phyloP scores from a whole-genome alignment of 2,888 invertebrate genomes.

The Nomada flava region DNA sequence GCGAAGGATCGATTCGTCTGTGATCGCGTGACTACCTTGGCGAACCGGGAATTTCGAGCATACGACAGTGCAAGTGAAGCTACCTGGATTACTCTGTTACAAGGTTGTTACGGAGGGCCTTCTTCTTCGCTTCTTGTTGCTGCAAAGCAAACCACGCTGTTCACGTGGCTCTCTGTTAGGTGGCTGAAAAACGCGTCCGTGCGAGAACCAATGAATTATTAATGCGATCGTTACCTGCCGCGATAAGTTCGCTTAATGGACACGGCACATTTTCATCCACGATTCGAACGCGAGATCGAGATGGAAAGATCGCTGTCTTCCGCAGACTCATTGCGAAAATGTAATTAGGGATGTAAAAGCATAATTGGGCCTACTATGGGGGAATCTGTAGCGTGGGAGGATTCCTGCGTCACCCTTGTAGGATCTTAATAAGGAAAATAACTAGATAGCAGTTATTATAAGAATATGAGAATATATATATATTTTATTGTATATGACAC shows the following conservation, averaged over 20 bases:
- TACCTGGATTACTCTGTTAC: conserved; percentile 30
- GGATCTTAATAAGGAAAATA: too few species aligned
- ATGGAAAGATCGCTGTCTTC: conserved; percentile 39
- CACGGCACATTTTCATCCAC: conserved; percentile 53
- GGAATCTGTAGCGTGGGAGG: neutral
- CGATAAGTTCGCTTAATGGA: conserved; percentile 56
- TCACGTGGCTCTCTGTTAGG: neutral
- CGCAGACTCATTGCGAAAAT: conserved; percentile 13
- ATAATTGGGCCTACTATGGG: neutral
- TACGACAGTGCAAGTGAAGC: conserved; percentile 41
- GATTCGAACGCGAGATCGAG: conserved; percentile 32
- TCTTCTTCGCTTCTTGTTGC: neutral
- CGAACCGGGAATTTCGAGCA: conserved; percentile 45
- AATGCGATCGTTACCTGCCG: conserved; percentile 55
- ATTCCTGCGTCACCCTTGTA: too few species aligned
- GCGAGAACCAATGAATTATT: conserved; percentile 56
- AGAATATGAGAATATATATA: too few species aligned
- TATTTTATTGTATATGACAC: too few species aligned
- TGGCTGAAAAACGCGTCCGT: conserved; percentile 45
- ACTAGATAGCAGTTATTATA: too few species aligned
- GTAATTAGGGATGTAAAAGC: conserved; percentile 33
- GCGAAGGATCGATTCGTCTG: conserved; percentile 4
- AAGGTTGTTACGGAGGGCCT: neutral
- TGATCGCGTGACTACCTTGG: conserved; percentile 38
- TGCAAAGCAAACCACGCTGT: neutral